Evolutionary conservation across 2,888 invertebrate species (phyloP), one percentile per base, ranked within the genome.

Genomic region (Sesamia inferens): DNA sequence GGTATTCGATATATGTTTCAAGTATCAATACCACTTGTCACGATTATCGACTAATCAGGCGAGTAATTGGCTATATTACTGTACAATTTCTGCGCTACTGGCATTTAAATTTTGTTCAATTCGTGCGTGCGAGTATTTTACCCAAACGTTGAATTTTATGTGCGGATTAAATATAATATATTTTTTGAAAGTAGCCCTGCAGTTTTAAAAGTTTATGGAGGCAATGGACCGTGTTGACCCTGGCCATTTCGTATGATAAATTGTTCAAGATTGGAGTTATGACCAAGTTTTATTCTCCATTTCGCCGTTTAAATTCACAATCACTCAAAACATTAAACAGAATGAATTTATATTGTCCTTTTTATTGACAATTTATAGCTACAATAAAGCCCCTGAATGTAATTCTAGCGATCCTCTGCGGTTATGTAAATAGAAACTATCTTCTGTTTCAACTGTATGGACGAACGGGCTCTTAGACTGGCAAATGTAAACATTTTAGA

Each of bases 31-130:
- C 82, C 71, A 71, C 42, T 70, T 66, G 66, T 58, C 16, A 57
- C 68, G 70, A 83, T 85, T 84, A 84, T 77, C 70, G 75, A 73
- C 62, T 85, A 83, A 81, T 81, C 74, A 77, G 63, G 48, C 71
- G 76, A 71, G 68, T 85, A 85, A 84, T 78, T 83, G 76, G 76
- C 78, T 85, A 61, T 57, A 75, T 81, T 78, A 78, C 67, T 48
- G 31, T 68, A 62, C 59, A 71, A 65, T 76, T 47, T 71, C 64
- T 69, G 55, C 55, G 47, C 44, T 76, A 62, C 62, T 78, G 57
- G 71, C 19, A 65, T 70, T 82, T 31, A 31, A 1, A 31, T 84
- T 82, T 75, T 69, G n/a, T 70, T 58, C n/a, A 69, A 64, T 22
- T 64, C 44, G 47, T 68, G 59, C 54, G 31, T 71, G 66, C 48